Percentiles rank a stretch among this genome's conserved stretches.
These are phyloP conservation scores for Lymantria monacha DNA, from an alignment of 2,888 invertebrate species.

Conservation along the genomic window DNA sequence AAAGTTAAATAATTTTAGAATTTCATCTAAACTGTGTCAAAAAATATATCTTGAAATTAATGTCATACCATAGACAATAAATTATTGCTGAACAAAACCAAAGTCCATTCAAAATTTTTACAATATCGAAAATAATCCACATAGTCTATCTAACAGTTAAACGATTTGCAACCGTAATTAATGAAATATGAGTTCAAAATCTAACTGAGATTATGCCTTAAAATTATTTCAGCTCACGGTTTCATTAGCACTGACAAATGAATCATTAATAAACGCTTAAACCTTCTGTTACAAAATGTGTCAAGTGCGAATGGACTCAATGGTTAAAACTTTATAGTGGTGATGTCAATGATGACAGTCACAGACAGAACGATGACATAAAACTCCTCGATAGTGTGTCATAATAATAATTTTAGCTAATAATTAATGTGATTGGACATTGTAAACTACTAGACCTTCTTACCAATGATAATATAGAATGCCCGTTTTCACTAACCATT, in stretches of 20 bases:
- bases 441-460: not conserved
- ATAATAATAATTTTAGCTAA: not conserved
- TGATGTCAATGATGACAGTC: constrained; percentile 25
- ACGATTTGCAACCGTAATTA: constrained; percentile 6
- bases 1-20: too few relatives aligned
- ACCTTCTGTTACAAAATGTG: constrained; percentile 34
- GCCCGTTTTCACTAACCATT: too few relatives aligned
- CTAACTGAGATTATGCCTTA: not conserved
- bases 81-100: not conserved
- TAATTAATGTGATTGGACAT: not conserved
- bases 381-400: not conserved
- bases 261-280: constrained; percentile 34
- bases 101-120: not conserved
- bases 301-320: constrained; percentile 18
- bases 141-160: too few relatives aligned
- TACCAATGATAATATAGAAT: not conserved
- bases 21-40: too few relatives aligned
- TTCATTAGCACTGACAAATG: constrained; percentile 38
- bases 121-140: too few relatives aligned
- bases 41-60: constrained; percentile 1
- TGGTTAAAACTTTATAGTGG: constrained; percentile 16
- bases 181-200: constrained; percentile 11
- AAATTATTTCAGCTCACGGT: constrained; percentile 18
- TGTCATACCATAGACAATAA: not conserved
- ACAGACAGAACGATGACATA: constrained; percentile 6